Evolutionary conservation across 2,113 vertebrate genomes (phyloP).

Genomic region (Struthio camelus): DNA sequence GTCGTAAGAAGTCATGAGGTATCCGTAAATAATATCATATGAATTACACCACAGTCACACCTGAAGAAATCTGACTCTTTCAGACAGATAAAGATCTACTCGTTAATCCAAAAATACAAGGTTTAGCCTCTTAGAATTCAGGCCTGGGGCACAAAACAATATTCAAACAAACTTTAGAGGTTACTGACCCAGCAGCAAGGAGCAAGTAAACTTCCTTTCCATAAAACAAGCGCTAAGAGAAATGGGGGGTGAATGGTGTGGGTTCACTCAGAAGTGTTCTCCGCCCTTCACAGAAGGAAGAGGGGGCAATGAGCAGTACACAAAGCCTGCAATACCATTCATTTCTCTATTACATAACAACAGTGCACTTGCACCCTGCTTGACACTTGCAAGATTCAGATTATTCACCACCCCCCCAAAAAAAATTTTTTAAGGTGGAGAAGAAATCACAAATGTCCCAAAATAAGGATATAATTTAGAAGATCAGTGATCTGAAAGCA

Average conservation of each 20-base stretch:
- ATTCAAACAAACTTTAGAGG: background rate
- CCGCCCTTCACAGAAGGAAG: background rate
- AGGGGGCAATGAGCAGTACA: background rate
- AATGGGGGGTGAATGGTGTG: background rate
- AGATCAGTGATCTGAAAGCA: background rate
- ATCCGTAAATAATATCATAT: background rate
- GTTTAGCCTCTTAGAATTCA: background rate
- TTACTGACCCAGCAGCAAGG: background rate
- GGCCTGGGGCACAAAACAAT: background rate
- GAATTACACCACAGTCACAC: background rate
- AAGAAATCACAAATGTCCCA: background rate
- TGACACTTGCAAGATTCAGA: background rate
- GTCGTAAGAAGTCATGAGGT: background rate
- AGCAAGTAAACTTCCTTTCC: background rate
- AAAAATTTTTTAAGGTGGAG: background rate
- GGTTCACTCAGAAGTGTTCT: background rate
- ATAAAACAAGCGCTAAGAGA: background rate
- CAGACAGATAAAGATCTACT: background rate
- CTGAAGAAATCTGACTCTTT: background rate
- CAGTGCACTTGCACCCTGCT: background rate
- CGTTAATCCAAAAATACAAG: background rate
- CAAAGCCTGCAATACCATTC: background rate
- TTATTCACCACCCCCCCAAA: background rate
- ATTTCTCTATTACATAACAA: background rate
- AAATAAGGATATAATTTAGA: background rate